Evolutionary conservation across 1,140 invertebrate species (phyloP).

Genomic region (Pogonomyrmex californicus): DNA sequence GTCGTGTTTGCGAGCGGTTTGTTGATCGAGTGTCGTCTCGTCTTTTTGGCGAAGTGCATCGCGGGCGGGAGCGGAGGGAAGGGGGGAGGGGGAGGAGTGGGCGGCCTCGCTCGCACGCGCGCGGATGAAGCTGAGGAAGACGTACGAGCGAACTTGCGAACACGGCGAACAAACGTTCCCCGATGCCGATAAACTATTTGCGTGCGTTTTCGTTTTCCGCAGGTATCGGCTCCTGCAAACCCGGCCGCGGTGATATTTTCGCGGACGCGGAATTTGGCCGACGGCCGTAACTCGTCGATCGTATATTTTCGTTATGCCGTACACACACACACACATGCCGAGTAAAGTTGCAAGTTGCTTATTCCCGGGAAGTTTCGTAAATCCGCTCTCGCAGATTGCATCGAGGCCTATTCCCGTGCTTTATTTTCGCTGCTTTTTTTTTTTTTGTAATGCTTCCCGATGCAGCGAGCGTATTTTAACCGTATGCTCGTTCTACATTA

Average conservation of each 20-base stretch:
- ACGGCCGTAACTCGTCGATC: slow-evolving; percentile 5
- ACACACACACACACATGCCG: neutral
- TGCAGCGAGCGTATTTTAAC: neutral
- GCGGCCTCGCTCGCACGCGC: neutral
- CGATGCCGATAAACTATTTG: slow-evolving; percentile 56
- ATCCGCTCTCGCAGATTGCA: neutral
- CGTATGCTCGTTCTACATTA: neutral
- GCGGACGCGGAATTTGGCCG: slow-evolving; percentile 21
- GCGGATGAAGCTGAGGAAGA: slow-evolving; percentile 55
- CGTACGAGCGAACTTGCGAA: slow-evolving; percentile 36
- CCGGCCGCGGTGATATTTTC: slow-evolving; percentile 56
- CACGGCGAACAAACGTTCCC: slow-evolving; percentile 33
- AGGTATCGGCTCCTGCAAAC: slow-evolving; percentile 47
- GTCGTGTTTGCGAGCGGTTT: neutral
- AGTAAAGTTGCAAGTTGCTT: neutral
- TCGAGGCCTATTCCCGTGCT: slow-evolving; percentile 1
- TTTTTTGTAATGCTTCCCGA: neutral
- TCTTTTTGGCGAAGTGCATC: slow-evolving; percentile 24
- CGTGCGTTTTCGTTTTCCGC: slow-evolving; percentile 44
- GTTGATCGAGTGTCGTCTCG: neutral
- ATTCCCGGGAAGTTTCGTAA: slow-evolving; percentile 57
- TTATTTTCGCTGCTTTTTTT: neutral
- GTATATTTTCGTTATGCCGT: slow-evolving; percentile 35
- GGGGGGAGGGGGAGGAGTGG: neutral
- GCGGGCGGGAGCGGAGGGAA: neutral